Conservation (phyloP, 1,140 invertebrate genomes). For the Arctopsyche grandis region DNA sequence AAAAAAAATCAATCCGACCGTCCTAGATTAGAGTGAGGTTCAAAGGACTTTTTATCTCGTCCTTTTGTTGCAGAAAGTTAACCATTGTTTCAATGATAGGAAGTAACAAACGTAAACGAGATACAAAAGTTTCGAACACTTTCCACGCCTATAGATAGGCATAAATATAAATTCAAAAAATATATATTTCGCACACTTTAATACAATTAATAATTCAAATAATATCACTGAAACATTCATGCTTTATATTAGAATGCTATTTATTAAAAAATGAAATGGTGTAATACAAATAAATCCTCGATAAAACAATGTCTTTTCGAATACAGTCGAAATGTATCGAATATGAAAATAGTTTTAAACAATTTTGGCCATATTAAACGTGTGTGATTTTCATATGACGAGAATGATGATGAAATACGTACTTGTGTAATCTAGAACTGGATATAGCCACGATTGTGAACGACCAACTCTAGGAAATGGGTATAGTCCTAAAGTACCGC, state of each 20-base stretch:
- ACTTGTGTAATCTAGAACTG: conserved; percentile 51
- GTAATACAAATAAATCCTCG: no score
- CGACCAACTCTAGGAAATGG: conserved; percentile 69
- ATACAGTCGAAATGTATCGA: no score
- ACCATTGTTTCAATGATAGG: conserved; percentile 23
- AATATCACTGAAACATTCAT: no score
- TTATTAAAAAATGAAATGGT: no score
- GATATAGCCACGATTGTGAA: conserved; percentile 61
- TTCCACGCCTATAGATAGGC: background rate
- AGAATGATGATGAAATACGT: background rate
- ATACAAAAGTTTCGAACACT: conserved; percentile 13
- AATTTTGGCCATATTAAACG: no score
- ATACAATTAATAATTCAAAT: no score
- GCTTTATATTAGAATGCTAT: no score
- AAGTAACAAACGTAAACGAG: conserved; percentile 23
- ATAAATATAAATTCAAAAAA: background rate
- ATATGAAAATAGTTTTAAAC: no score
- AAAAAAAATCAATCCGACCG: background rate
- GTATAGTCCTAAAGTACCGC: conserved; percentile 65
- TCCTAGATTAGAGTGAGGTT: conserved; percentile 12
- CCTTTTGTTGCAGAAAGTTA: conserved; percentile 1
- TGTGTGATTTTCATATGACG: no score
- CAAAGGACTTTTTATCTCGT: conserved; percentile 26
- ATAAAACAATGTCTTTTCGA: no score
- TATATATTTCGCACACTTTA: no score